phyloP scores from a whole-genome alignment of 2,113 vertebrate genomes.

The Calidris pygmaea region DNA sequence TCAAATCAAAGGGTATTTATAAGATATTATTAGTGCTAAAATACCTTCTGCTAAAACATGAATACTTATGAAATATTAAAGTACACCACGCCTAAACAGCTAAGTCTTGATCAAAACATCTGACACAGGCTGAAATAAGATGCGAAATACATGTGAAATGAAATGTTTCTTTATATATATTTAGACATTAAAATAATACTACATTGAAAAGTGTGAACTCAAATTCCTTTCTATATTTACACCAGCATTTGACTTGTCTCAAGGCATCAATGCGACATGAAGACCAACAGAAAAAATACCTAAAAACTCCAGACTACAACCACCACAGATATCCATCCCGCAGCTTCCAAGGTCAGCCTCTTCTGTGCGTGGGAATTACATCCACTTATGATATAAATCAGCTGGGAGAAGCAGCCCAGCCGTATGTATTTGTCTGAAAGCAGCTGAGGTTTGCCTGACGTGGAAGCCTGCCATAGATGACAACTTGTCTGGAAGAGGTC shows the following conservation, averaged over 20 bases:
- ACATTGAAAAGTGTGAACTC: background rate
- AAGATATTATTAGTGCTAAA: background rate
- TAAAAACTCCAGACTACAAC: background rate
- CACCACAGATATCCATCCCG: background rate
- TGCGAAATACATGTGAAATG: background rate
- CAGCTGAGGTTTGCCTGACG: fast-evolving
- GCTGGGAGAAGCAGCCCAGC: background rate
- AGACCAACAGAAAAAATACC: background rate
- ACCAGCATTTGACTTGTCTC: background rate
- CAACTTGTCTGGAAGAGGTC: background rate
- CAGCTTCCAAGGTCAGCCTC: background rate
- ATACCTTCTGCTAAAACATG: background rate
- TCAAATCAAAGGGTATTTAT: background rate
- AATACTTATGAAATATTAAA: background rate
- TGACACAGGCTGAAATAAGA: background rate
- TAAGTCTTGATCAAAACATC: background rate
- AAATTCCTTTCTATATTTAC: background rate
- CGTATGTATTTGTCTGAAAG: fast-evolving
- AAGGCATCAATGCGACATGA: background rate
- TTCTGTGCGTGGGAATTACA: background rate
- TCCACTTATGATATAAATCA: background rate
- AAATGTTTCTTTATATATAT: background rate
- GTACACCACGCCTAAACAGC: background rate
- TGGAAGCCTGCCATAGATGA: fast-evolving
- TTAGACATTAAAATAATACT: background rate